Evolutionary conservation across 2,113 vertebrate species (phyloP).

Genomic region (Brachyhypopomus occidentalis): DNA sequence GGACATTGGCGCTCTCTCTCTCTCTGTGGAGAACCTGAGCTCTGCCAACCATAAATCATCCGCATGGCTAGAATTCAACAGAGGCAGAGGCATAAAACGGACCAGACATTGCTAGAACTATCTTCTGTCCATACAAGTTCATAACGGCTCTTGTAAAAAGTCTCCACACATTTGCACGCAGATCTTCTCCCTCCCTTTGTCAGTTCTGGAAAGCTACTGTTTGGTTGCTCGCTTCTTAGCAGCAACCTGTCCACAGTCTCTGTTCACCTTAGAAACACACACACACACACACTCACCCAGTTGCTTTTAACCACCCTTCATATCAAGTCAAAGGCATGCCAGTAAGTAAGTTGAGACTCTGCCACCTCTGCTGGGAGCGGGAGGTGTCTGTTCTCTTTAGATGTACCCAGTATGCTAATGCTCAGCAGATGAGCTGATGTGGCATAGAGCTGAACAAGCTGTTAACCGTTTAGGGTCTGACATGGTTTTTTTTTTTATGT

Average conservation of each 20-base stretch:
- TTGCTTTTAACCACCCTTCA: background rate
- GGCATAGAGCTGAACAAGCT: background rate
- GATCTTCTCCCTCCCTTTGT: background rate
- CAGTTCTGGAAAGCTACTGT: background rate
- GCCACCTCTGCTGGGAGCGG: conserved; percentile 59
- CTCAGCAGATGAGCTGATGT: conserved; percentile 70
- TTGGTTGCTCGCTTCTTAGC: background rate
- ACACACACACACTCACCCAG: too few relatives aligned
- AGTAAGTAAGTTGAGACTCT: conserved; percentile 63
- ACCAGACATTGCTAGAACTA: conserved; percentile 10
- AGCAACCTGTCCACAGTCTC: background rate
- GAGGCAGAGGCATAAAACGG: conserved; percentile 16
- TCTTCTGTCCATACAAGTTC: conserved; percentile 30
- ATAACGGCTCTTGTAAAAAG: conserved; percentile 31
- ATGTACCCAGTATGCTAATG: conserved; percentile 63
- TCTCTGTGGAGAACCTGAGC: conserved; percentile 27
- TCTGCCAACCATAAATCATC: conserved; percentile 54
- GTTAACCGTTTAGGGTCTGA: conserved; percentile 4
- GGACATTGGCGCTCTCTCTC: conserved; percentile 43
- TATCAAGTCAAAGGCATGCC: conserved; percentile 43
- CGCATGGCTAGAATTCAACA: conserved; percentile 34
- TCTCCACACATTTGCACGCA: conserved; percentile 13
- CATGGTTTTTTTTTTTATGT: background rate
- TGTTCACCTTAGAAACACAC: background rate
- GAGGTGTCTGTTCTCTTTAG: conserved; percentile 40